Evolutionary conservation across 2,888 invertebrate species (phyloP).

Genomic region (Zelleria hepariella): DNA sequence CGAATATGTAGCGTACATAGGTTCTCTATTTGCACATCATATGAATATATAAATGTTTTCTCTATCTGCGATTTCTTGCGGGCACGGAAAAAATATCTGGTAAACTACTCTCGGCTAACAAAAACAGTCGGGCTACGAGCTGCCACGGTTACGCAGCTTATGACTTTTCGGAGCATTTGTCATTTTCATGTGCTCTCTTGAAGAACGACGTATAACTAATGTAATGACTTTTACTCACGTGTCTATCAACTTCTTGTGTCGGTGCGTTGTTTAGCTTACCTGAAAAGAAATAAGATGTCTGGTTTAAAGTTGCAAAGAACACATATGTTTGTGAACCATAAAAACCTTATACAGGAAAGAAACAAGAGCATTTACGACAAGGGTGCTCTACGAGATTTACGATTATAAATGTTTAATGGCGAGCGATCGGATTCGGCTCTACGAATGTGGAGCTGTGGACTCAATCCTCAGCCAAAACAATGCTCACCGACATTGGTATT

Average conservation of each 20-base stretch:
- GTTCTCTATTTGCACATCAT: not conserved
- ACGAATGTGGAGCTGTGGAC: not conserved
- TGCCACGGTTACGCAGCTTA: not conserved
- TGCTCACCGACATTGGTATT: not conserved
- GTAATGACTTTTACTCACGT: not conserved
- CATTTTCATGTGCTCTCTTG: not conserved
- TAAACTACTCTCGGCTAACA: not conserved
- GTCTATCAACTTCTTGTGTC: not conserved
- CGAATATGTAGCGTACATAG: not conserved
- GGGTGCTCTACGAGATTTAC: not conserved
- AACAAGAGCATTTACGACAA: not conserved
- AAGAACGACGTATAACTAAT: not conserved
- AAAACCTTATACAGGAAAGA: not conserved
- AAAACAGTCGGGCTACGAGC: not conserved
- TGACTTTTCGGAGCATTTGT: not conserved
- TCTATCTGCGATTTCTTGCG: not conserved
- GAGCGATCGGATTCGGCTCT: not conserved
- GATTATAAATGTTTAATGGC: not conserved
- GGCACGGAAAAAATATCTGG: not conserved
- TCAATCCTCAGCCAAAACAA: not conserved
- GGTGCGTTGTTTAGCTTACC: not conserved
- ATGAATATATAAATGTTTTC: not conserved
- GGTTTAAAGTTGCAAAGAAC: not conserved
- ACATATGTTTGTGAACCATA: not conserved
- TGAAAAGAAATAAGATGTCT: not conserved